Evolutionary conservation across 2,797 vertebrate genomes (phyloP), one percentile per base, ranked within the genome.

Genomic region (Coilia nasus): DNA sequence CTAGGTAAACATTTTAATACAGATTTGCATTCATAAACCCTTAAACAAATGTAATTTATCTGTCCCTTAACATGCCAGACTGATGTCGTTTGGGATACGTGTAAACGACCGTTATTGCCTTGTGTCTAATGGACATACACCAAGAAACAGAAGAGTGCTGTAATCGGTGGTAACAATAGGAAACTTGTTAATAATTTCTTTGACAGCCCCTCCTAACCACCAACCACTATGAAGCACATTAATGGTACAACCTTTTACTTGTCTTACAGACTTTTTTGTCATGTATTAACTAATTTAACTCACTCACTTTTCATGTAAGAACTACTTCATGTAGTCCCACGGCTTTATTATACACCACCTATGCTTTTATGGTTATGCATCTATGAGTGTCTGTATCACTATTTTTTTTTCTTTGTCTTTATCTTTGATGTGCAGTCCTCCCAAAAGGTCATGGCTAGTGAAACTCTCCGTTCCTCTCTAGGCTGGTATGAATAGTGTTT

Each of bases 391-490:
- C 4, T 31, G 31, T 41, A 6, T 17, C 17, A 0, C 1, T 41
- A 41, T 41, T 41, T 41, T 41, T 41, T 21, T 78, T 35, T 17
- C 17, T 21, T 6, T 12, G 0, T 78, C 71, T 44, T 78, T 75
- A 41, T 41, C 67, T 71, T 31, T 35, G 28, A 71, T 71, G 67
- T n/a, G 71, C 19, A 44, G 19, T 44, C 67, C 67, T 75, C 15
- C 31, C 71, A 78, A 78, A 15, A 35, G 71, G 35, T 78, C 71
- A 78, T 78, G 35, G 19, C 31, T 44, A 78, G 41, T 78, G 71
- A 19, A 78, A 35, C 28, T 31, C 28, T 31, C 17, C 71, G 14
- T 67, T 28, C 10, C 10, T 78, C 35, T 44, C 17, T 11, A 15
- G 28, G 14, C 10, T 44, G 17, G 71, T 19, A 78, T 41, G 71